Percentiles rank a stretch among this genome's conserved stretches.
Conservation (phyloP, 2,888 invertebrate species). For the Macrosoma leucophasiata region DNA sequence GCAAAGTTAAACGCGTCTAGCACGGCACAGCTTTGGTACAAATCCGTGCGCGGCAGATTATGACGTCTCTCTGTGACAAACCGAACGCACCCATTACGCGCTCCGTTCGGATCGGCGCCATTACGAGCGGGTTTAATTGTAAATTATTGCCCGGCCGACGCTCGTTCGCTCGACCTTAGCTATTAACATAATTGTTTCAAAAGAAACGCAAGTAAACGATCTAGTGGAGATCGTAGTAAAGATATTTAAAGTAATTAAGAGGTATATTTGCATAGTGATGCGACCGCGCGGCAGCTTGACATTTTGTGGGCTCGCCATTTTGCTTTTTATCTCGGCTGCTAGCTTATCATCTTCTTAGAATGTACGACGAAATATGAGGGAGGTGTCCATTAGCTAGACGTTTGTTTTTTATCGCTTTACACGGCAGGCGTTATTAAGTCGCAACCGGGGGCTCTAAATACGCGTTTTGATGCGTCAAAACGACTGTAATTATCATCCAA, state of each 20-base stretch:
- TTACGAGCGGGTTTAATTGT: slow-evolving; percentile 55
- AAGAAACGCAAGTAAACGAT: slow-evolving; percentile 60
- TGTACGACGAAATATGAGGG: slow-evolving; percentile 35
- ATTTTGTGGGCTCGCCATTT: slow-evolving; percentile 50
- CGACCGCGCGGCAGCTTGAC: slow-evolving; percentile 41
- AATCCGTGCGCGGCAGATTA: slow-evolving; percentile 57
- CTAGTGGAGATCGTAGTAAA: slow-evolving; percentile 59
- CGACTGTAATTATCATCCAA: slow-evolving; percentile 49
- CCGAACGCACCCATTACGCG: slow-evolving; percentile 29
- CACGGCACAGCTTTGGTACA: slow-evolving; percentile 40
- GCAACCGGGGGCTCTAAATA: slow-evolving; percentile 32
- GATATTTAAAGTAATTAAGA: slow-evolving; percentile 60
- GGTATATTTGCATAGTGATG: slow-evolving; percentile 62
- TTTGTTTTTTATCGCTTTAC: slow-evolving; percentile 41
- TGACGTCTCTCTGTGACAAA: slow-evolving; percentile 44
- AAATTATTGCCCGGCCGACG: slow-evolving; percentile 49
- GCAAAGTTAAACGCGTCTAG: slow-evolving; percentile 51
- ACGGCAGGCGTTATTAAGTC: slow-evolving; percentile 32
- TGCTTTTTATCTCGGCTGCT: slow-evolving; percentile 43
- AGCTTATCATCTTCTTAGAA: slow-evolving; percentile 48
- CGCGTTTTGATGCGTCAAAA: slow-evolving; percentile 48
- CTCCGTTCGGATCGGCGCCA: slow-evolving; percentile 31
- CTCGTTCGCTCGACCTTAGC: slow-evolving; percentile 34
- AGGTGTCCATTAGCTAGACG: slow-evolving; percentile 41
- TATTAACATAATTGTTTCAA: slow-evolving; percentile 67